phyloP scores from a whole-genome alignment of 2,888 invertebrate genomes.

The Plagodis pulveraria region DNA sequence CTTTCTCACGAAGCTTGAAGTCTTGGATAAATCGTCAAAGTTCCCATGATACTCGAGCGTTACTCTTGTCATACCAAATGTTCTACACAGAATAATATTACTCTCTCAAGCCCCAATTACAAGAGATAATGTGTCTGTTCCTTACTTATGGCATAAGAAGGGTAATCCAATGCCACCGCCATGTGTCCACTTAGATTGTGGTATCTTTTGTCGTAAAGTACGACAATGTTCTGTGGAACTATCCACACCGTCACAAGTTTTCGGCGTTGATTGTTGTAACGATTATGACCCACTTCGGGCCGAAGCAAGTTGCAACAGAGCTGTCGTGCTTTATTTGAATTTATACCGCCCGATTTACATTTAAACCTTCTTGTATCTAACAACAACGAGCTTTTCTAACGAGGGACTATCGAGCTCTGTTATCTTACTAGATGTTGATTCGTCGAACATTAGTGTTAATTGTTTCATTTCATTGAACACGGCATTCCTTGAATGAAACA shows the following conservation, averaged over 20 bases:
- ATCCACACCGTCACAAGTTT: constrained; percentile 49
- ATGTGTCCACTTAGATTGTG: constrained; percentile 60
- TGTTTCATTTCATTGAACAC: constrained; percentile 62
- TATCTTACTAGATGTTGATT: constrained; percentile 47
- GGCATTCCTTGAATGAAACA: constrained; percentile 66
- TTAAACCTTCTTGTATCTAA: constrained; percentile 24
- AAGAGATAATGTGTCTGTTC: constrained; percentile 68
- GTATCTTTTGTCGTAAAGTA: constrained; percentile 50
- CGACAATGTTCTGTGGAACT: constrained; percentile 40
- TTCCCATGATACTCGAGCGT: constrained; percentile 51
- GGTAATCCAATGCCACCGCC: constrained; percentile 69
- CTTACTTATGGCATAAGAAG: constrained; percentile 59
- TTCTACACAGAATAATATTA: constrained; percentile 61
- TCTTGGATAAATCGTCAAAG: constrained; percentile 9
- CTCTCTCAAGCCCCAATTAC: constrained; percentile 72
- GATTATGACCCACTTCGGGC: constrained; percentile 69
- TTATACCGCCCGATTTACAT: constrained; percentile 42
- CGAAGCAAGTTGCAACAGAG: constrained; percentile 52
- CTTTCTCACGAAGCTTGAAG: background rate
- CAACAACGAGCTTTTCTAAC: constrained; percentile 29
- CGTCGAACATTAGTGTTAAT: constrained; percentile 50
- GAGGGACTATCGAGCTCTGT: constrained; percentile 33
- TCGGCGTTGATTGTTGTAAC: constrained; percentile 73
- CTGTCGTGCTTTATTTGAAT: constrained; percentile 60
- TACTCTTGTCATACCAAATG: constrained; percentile 38